Evolutionary conservation across 2,888 invertebrate genomes (phyloP).

Genomic region (Galerucella calmariensis): DNA sequence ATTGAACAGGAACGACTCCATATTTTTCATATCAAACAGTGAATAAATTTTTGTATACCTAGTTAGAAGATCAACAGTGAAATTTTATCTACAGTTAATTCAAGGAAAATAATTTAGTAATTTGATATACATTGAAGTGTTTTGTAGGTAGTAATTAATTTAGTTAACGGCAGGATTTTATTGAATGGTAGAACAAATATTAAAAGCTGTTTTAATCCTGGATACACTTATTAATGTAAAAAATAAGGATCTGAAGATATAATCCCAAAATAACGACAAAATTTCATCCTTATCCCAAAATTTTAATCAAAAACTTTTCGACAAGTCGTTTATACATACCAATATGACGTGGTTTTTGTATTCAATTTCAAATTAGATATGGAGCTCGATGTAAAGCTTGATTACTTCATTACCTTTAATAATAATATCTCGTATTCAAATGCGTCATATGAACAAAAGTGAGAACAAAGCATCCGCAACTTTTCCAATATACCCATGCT

Average conservation of each 20-base stretch:
- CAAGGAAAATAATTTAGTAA: too few relatives aligned
- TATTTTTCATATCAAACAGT: slow-evolving; percentile 13
- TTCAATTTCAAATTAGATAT: slow-evolving; percentile 13
- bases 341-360: not conserved
- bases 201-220: not conserved
- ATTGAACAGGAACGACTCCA: slow-evolving; percentile 15
- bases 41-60: too few relatives aligned
- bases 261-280: slow-evolving; percentile 5
- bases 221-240: slow-evolving; percentile 2
- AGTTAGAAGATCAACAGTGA: not conserved
- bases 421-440: not conserved
- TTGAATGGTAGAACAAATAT: too few relatives aligned
- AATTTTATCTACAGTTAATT: too few relatives aligned
- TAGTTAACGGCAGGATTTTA: too few relatives aligned
- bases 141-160: too few relatives aligned
- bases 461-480: not conserved
- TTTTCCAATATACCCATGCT: not conserved
- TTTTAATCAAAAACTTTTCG: slow-evolving; percentile 14
- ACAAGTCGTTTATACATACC: not conserved
- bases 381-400: not conserved
- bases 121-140: too few relatives aligned
- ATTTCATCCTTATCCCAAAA: not conserved
- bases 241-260: slow-evolving; percentile 5
- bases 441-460: not conserved
- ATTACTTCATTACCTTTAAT: not conserved